Evolutionary conservation across 2,888 invertebrate genomes (phyloP), one percentile per base, ranked within the genome.

Genomic region (Protonemura montana): DNA sequence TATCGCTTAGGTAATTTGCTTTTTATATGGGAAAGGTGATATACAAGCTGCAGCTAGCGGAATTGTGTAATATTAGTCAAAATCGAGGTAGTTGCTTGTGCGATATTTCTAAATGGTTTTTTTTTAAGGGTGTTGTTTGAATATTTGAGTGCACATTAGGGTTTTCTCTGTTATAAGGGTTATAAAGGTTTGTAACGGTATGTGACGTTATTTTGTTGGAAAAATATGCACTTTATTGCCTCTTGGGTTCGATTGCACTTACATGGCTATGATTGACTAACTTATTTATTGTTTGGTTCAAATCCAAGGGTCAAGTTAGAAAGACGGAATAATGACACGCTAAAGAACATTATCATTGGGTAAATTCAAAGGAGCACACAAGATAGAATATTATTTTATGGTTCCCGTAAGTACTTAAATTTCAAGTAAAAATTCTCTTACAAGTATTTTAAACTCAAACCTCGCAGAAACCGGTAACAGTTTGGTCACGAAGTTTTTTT

Each of bases 391-490:
- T 26, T 30, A 59, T 26, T 59, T 25, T 84, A 26, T 76, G 84
- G 59, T 76, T 26, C 26, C 84, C 3, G 59, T 35, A 59, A 59
- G 59, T 59, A 7, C 59, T 59, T 76, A 76, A 84, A 76, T 84
- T 84, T 84, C 10, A 59, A 59, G 76, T 84, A 84, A 84, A 83
- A 84, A 84, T 84, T 76, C 84, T 84, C 84, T 84, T 84, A 84
- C 59, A 59, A 84, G 76, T 59, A 84, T 84, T 84, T 81, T 84
- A 59, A 1, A 76, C 84, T 21, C 83, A 76, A 84, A 84, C 84
- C 84, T 76, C 28, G 21, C 2, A 28, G 16, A 76, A 28, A 76
- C 84, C 84, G 59, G 84, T 84, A 84, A 26, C 59, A 59, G 3
- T 59, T 59, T 21, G 59, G 59, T 59, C 59, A 59, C 59, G 21